Conservation (phyloP, 2,888 invertebrate species). For the Drosophila cognata region DNA sequence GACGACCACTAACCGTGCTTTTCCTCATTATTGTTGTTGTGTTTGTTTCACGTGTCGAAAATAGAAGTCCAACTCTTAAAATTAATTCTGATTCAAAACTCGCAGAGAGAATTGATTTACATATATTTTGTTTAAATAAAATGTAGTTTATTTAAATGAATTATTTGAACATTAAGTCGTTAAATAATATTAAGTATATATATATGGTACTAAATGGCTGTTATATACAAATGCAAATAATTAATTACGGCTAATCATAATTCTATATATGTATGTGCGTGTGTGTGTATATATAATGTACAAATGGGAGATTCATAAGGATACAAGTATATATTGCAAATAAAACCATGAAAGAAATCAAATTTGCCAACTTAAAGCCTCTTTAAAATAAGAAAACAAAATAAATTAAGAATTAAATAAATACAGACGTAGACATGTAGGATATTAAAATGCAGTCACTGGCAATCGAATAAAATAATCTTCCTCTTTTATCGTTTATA, state of each 20-base stretch:
- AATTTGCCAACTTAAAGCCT: conserved; percentile 71
- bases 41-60: conserved; percentile 26
- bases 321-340: conserved; percentile 19
- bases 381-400: conserved; percentile 57
- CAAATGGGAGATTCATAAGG: conserved; percentile 63
- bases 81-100: conserved; percentile 22
- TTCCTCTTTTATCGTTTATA: conserved; percentile 16
- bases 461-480: conserved; percentile 43
- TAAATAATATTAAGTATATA: conserved; percentile 11
- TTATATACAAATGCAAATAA: conserved; percentile 36
- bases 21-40: conserved; percentile 43
- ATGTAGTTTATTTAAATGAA: conserved; percentile 7
- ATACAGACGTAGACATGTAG: conserved; percentile 17
- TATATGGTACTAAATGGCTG: conserved; percentile 16
- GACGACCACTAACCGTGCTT: conserved; percentile 17
- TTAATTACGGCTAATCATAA: conserved; percentile 1
- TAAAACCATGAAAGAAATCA: conserved; percentile 36
- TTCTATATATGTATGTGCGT: conserved; percentile 8
- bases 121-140: conserved; percentile 3
- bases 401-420: conserved; percentile 56
- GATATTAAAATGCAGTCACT: conserved; percentile 74
- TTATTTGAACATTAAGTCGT: conserved; percentile 23
- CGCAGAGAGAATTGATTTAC: background rate
- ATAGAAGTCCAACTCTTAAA: conserved; percentile 15
- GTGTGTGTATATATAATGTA: conserved; percentile 49